phyloP scores from a whole-genome alignment of 2,888 invertebrate species.

The Stratiomys singularior region DNA sequence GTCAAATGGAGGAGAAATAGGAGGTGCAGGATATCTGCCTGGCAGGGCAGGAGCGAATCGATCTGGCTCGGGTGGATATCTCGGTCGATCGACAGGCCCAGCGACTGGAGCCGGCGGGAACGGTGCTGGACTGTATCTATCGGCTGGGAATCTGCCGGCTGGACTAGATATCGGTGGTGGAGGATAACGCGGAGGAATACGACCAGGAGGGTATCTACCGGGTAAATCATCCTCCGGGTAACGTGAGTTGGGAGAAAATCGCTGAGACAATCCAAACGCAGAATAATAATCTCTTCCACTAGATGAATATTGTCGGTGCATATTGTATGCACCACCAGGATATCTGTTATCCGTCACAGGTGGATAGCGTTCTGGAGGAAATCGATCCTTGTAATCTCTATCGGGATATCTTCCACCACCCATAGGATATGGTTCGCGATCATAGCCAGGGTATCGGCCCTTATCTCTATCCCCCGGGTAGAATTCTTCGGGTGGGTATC shows the following conservation, averaged over 20 bases:
- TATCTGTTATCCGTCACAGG: conserved; percentile 48
- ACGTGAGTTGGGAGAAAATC: conserved; percentile 57
- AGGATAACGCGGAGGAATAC: conserved; percentile 61
- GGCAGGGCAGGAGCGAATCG: conserved; percentile 59
- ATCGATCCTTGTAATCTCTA: conserved; percentile 58
- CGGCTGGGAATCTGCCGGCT: background rate
- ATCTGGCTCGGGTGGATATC: conserved; percentile 50
- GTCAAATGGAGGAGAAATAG: conserved; percentile 61
- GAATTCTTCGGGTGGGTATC: conserved; percentile 59
- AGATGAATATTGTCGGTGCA: conserved; percentile 14
- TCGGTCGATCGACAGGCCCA: conserved; percentile 56
- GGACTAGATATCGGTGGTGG: conserved; percentile 40
- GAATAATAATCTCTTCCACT: conserved; percentile 55
- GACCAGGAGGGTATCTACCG: conserved; percentile 59
- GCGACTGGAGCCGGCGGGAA: conserved; percentile 60
- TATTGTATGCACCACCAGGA: conserved; percentile 35
- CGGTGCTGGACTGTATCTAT: conserved; percentile 24
- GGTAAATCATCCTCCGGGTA: conserved; percentile 51
- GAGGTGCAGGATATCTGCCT: conserved; percentile 31
- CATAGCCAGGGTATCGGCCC: conserved; percentile 66
- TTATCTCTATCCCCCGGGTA: conserved; percentile 51
- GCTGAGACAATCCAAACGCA: conserved; percentile 41
- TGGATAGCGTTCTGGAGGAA: conserved; percentile 43
- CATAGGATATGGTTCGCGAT: conserved; percentile 58
- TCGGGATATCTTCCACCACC: conserved; percentile 57